These are phyloP conservation scores for Scaptomyza pallida DNA, from an alignment of 1,140 invertebrate species.

Conservation along the genomic window DNA sequence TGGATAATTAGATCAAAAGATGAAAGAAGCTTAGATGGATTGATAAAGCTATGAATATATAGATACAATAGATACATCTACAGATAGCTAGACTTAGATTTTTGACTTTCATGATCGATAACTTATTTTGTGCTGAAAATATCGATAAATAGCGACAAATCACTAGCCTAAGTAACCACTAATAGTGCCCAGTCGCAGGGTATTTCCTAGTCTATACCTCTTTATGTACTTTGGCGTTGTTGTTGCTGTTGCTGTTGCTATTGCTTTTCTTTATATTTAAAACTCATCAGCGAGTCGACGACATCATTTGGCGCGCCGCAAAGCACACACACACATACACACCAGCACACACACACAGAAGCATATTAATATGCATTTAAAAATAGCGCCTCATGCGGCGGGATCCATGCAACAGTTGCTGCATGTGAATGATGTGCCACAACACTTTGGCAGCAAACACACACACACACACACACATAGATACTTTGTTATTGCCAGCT, in stretches of 20 bases:
- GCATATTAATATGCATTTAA: slow-evolving; percentile 71
- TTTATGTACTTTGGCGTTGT: neutral
- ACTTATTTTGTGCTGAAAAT: too few relatives aligned
- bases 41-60: too few relatives aligned
- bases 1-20: too few relatives aligned
- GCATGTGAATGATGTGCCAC: slow-evolving; percentile 62
- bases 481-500: slow-evolving; percentile 28
- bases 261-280: slow-evolving; percentile 72
- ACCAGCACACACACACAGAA: slow-evolving; percentile 18
- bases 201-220: neutral
- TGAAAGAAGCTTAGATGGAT: too few relatives aligned
- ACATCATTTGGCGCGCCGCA: slow-evolving; percentile 70
- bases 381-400: slow-evolving; percentile 56
- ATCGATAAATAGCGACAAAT: too few relatives aligned
- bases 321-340: slow-evolving; percentile 24
- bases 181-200: neutral
- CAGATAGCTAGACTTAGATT: too few relatives aligned
- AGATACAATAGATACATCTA: too few relatives aligned
- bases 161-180: too few relatives aligned
- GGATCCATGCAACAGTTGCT: slow-evolving; percentile 32
- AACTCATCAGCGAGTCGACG: slow-evolving; percentile 75
- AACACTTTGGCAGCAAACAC: slow-evolving; percentile 22
- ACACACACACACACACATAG: too few relatives aligned
- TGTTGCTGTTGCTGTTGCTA: slow-evolving; percentile 9
- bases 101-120: too few relatives aligned